phyloP scores from a whole-genome alignment of 2,113 vertebrate genomes.

The Phyllostomus hastatus region DNA sequence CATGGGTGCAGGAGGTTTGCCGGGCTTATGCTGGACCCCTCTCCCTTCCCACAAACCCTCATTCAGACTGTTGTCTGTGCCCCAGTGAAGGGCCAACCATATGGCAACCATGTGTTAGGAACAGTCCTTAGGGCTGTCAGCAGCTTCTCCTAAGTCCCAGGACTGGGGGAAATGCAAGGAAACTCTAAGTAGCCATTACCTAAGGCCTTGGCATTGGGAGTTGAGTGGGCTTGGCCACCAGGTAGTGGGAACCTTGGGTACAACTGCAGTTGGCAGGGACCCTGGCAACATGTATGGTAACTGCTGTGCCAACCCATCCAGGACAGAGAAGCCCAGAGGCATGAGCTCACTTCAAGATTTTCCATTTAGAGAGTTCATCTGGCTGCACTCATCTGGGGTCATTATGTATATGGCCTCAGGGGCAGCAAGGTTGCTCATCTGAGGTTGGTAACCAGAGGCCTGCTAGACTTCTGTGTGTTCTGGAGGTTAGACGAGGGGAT shows the following conservation, averaged over 20 bases:
- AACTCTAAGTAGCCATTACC: not conserved
- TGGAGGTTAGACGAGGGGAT: not conserved
- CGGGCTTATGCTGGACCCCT: not conserved
- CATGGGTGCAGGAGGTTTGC: fast-evolving
- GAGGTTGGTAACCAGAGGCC: not conserved
- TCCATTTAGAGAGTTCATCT: not conserved
- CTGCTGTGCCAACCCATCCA: not conserved
- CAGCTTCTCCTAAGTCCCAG: not conserved
- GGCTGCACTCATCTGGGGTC: not conserved
- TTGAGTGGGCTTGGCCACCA: not conserved
- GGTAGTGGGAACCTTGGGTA: not conserved
- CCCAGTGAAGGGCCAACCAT: not conserved
- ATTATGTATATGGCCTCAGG: not conserved
- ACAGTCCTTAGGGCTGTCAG: not conserved
- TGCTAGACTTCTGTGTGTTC: too few species aligned
- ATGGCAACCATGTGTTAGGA: not conserved
- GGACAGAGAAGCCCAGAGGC: not conserved
- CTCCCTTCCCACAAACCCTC: not conserved
- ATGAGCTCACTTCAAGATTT: not conserved
- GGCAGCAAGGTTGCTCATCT: not conserved
- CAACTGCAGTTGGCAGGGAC: not conserved
- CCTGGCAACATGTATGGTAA: not conserved
- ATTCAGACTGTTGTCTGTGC: not conserved
- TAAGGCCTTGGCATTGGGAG: not conserved
- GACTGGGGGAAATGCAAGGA: not conserved